Base-by-base conservation (phyloP, 1,140 invertebrate species). In the Drosophila jambulina region DNA sequence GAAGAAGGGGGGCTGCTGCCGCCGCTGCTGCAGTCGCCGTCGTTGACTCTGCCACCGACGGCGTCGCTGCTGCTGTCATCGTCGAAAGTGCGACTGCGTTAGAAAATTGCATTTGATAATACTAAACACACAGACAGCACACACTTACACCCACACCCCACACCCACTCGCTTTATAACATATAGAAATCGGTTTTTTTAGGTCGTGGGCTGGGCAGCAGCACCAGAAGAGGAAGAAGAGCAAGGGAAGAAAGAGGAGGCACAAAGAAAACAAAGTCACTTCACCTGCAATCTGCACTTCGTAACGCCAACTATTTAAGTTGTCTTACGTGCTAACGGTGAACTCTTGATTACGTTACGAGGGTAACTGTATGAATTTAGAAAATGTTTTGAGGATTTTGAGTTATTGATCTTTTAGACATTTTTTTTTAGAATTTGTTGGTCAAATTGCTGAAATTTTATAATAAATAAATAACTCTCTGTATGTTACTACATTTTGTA, bases 1-100 rank as follows among this genome's bases (percentile, higher is more conserved):
- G 32, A 38, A 54, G 29, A 4, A 54, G 27, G 61, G 25, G 38
- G 8, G n/a, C n/a, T 19, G 40, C 46, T 54, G 56, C 64, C 71
- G 72, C 61, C 36, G 51, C 62, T 63, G 68, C 51, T 61, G 64
- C 38, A 27, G 78, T 36, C 54, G 61, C 25, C n/a, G 75, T 36
- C 58, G 64, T 17, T 60, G 63, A 29, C 45, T 49, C 13, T 57
- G 65, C 38, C 56, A 25, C 25, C 46, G 51, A 23, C 27, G 49
- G 8, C 67, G 75, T 56, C 60, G 63, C 60, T 70, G 59, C 56
- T 70, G 59, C 68, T 77, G 86, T 88, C 76, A 82, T 71, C 75
- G 85, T 90, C 71, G 85, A 90, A 86, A 91, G 84, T 91, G 90
- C 90, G 90, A 82, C 90, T 91, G 90, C 90, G 90, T 91, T 91